Evolutionary conservation across 2,797 vertebrate species (phyloP).

Genomic region (Galagoides demidoff): DNA sequence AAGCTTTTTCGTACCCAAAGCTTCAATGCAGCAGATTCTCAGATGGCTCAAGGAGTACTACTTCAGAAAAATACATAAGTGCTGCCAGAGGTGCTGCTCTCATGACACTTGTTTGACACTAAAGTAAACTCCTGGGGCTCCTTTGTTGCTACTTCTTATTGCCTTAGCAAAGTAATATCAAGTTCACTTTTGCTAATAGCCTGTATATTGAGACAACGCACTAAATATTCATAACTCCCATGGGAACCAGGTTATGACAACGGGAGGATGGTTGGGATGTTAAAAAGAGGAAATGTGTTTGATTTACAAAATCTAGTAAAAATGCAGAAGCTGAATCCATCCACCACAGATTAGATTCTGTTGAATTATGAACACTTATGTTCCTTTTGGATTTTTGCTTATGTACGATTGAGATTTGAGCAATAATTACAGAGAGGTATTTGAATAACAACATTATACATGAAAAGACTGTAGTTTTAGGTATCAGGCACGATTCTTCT

Average conservation of each 20-base stretch:
- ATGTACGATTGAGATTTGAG: background rate
- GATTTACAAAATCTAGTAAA: constrained; percentile 44
- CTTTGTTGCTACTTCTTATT: constrained; percentile 24
- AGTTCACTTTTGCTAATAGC: constrained; percentile 40
- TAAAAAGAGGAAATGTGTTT: constrained; percentile 6
- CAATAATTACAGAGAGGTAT: background rate
- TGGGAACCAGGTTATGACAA: background rate
- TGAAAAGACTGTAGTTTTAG: background rate
- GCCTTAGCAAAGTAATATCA: constrained; percentile 27
- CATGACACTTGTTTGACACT: background rate
- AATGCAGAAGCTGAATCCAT: background rate
- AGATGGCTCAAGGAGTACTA: background rate
- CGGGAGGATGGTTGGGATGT: background rate
- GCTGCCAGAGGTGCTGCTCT: background rate
- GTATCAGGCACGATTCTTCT: background rate
- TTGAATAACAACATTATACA: background rate
- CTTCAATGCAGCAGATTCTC: constrained; percentile 17
- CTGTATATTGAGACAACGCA: background rate
- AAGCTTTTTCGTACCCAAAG: background rate
- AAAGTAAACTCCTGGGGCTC: background rate
- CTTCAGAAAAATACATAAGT: background rate
- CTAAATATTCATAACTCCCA: constrained; percentile 40
- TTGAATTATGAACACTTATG: background rate
- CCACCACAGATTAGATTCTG: background rate
- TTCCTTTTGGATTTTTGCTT: background rate